phyloP scores from a whole-genome alignment of 2,113 vertebrate species.

The Bujurquina vittata region DNA sequence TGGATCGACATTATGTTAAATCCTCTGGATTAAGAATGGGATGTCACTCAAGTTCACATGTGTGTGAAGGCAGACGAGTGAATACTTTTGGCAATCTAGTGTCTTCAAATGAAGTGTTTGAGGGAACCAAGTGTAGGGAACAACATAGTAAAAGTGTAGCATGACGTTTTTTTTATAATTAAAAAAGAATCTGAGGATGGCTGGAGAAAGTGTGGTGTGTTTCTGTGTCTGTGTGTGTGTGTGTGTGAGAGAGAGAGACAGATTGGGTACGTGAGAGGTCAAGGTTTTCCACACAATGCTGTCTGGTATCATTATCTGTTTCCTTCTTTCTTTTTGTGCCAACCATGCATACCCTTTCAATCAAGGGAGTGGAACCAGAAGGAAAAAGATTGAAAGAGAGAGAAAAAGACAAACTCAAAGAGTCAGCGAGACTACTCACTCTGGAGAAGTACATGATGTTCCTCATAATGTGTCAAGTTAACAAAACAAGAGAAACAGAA shows the following conservation, averaged over 20 bases:
- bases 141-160: background rate
- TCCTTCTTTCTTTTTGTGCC: conserved; percentile 65
- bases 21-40: too few relatives aligned
- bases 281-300: conserved; percentile 67
- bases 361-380: conserved; percentile 48
- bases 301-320: conserved; percentile 64
- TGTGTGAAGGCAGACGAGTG: too few relatives aligned
- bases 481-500: background rate
- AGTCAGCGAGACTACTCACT: conserved; percentile 7
- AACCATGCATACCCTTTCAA: conserved; percentile 70
- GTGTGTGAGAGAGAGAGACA: background rate
- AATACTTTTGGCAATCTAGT: too few relatives aligned
- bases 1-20: too few relatives aligned
- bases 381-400: conserved; percentile 16
- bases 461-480: conserved; percentile 13
- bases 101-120: background rate
- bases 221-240: conserved; percentile 20
- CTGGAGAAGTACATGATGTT: background rate
- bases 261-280: conserved; percentile 65
- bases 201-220: background rate
- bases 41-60: too few relatives aligned
- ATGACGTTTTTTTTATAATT: conserved; percentile 5
- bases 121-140: background rate
- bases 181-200: background rate
- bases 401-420: conserved; percentile 6